A percentile compares a stretch with the other conserved stretches of the same genome.
Conservation (phyloP, 1,140 invertebrate species). For the Euglossa dilemma region DNA sequence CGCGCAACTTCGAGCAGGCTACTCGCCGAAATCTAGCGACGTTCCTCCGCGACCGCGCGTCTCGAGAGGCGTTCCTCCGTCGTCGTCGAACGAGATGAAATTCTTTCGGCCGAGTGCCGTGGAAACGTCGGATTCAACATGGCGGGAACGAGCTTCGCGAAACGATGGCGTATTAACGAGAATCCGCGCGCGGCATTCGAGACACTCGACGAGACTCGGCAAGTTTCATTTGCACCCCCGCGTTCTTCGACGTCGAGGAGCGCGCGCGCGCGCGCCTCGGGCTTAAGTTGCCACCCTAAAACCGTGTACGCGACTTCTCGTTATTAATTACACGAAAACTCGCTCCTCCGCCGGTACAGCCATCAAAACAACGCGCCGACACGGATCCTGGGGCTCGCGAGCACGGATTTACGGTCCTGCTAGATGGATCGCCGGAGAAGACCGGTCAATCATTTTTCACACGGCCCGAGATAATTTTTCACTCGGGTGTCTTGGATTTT, state of each 20-base stretch:
- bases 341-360: background rate
- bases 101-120: background rate
- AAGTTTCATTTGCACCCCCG: constrained; percentile 40
- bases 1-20: background rate
- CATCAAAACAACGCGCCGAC: constrained; percentile 41
- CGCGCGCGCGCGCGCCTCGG: no score
- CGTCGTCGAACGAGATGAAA: background rate
- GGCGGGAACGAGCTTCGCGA: background rate
- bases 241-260: constrained; percentile 31
- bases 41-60: no score
- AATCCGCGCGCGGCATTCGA: constrained; percentile 29
- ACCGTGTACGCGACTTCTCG: constrained; percentile 41
- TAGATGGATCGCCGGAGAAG: constrained; percentile 47
- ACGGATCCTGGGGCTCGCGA: background rate
- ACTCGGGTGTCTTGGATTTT: background rate
- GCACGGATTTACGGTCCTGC: constrained; percentile 28
- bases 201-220: constrained; percentile 27
- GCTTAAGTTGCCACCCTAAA: constrained; percentile 21
- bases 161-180: constrained; percentile 14
- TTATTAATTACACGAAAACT: constrained; percentile 47
- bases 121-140: background rate
- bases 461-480: constrained; percentile 34
- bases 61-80: background rate
- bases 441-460: constrained; percentile 47
- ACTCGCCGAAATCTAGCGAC: no score